Evolutionary conservation across 2,888 invertebrate species (phyloP).

Genomic region (Mythimna pallens): DNA sequence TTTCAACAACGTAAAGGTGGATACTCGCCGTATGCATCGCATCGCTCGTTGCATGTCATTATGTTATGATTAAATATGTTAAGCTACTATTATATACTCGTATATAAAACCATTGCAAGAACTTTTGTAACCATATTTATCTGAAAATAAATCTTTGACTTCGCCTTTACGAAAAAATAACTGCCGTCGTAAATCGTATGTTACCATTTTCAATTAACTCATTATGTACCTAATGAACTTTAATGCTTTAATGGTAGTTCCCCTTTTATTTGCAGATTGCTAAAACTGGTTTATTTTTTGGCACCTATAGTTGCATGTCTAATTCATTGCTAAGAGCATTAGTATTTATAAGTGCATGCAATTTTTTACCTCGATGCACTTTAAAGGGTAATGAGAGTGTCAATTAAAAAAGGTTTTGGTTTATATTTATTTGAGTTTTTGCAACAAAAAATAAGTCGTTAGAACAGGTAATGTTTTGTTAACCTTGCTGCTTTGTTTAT

Average conservation of each 20-base stretch:
- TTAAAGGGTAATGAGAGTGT: constrained; percentile 18
- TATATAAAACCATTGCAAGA: no score
- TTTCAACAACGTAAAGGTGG: no score
- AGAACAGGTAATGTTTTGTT: constrained; percentile 2
- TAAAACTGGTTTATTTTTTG: constrained; percentile 19
- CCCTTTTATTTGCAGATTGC: neutral
- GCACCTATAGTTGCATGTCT: constrained; percentile 12
- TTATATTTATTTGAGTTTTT: constrained; percentile 2
- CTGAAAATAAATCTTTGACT: no score
- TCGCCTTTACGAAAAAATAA: no score
- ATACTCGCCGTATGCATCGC: no score
- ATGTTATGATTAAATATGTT: no score
- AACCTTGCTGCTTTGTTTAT: constrained; percentile 12
- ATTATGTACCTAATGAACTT: neutral
- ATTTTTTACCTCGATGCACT: constrained; percentile 33
- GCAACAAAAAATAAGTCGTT: constrained; percentile 18
- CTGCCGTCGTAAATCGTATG: neutral
- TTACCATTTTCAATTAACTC: constrained; percentile 8
- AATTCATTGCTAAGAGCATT: constrained; percentile 16
- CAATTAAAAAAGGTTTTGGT: constrained; percentile 6
- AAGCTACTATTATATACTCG: no score
- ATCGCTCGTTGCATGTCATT: no score
- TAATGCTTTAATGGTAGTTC: constrained; percentile 7
- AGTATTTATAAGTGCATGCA: constrained; percentile 14
- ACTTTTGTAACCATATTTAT: no score